Conservation (phyloP, 2,888 invertebrate genomes). For the Apamea epomidion region DNA sequence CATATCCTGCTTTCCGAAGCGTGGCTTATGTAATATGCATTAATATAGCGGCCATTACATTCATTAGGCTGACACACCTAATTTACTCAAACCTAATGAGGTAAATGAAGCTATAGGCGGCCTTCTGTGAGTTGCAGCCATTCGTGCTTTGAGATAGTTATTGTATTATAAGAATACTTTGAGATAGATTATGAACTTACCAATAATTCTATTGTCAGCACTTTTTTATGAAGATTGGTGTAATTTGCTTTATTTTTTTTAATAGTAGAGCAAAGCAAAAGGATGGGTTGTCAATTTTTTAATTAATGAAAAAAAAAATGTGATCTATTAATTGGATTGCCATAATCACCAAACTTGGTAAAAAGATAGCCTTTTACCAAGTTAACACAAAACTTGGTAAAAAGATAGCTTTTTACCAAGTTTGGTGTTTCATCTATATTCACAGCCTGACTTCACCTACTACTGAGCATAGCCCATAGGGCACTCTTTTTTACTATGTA, state of each 20-base stretch:
- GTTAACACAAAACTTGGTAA: not conserved
- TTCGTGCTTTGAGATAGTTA: conserved; percentile 18
- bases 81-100: conserved; percentile 55
- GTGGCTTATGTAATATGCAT: conserved; percentile 53
- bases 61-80: conserved; percentile 50
- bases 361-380: not conserved
- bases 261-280: too few species aligned
- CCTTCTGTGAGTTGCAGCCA: conserved; percentile 28
- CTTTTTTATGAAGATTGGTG: not conserved
- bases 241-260: too few species aligned
- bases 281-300: not conserved
- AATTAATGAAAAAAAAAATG: too few species aligned
- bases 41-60: conserved; percentile 49
- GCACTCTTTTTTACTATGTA: not conserved
- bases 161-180: conserved; percentile 11
- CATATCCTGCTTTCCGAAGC: conserved; percentile 38
- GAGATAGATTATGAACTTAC: not conserved
- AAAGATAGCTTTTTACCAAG: not conserved
- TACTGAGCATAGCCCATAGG: not conserved
- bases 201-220: not conserved
- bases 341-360: not conserved
- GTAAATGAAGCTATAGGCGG: conserved; percentile 50
- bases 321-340: not conserved
- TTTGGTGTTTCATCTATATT: not conserved
- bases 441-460: not conserved